Conservation (phyloP, 2,888 invertebrate species). For the Zootermopsis nevadensis region DNA sequence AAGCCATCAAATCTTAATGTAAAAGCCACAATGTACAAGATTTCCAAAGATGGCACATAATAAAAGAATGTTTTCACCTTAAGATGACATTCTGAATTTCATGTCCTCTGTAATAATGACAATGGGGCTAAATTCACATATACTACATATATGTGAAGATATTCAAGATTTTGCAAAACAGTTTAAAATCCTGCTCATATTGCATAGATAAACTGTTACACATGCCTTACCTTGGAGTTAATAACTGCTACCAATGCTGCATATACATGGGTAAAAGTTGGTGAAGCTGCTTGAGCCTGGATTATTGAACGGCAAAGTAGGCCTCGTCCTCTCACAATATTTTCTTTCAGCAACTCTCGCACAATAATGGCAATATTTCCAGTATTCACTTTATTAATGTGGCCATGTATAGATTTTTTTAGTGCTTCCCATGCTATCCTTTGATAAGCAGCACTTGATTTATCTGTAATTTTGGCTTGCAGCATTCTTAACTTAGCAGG, state of each 20-base stretch:
- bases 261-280: constrained; percentile 97
- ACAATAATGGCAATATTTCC: constrained; percentile 94
- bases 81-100: no score
- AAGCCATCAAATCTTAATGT: no score
- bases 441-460: constrained; percentile 94
- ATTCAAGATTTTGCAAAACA: no score
- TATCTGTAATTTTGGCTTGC: constrained; percentile 96
- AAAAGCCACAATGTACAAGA: no score
- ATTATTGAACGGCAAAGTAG: constrained; percentile 92
- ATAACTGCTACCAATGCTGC: constrained; percentile 95
- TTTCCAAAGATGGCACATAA: no score
- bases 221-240: constrained; percentile 79
- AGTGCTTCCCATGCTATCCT: constrained; percentile 98
- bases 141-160: no score
- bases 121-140: no score
- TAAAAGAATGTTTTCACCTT: no score
- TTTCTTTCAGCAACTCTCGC: constrained; percentile 91
- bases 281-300: constrained; percentile 97
- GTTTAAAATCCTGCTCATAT: not conserved
- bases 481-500: constrained; percentile 95
- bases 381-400: constrained; percentile 97
- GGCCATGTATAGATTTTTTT: constrained; percentile 98
- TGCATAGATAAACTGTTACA: not conserved
- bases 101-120: no score
- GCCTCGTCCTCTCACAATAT: constrained; percentile 95